These are phyloP conservation scores for Cardinalis cardinalis DNA, from an alignment of 2,113 vertebrate genomes.

Conservation along the genomic window DNA sequence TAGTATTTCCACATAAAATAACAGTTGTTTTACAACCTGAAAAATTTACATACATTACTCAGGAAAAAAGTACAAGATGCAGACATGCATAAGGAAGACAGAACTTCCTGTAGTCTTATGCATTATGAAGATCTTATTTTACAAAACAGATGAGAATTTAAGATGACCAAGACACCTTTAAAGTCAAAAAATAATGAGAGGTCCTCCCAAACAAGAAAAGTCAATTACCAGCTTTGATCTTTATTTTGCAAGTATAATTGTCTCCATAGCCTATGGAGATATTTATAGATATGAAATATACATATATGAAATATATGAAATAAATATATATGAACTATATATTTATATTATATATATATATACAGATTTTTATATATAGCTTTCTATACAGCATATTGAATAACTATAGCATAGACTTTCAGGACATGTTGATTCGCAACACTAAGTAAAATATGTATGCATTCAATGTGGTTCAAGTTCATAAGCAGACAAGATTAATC, in stretches of 20 bases:
- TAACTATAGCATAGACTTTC: neutral
- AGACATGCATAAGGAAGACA: neutral
- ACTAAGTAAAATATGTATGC: neutral
- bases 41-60: neutral
- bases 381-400: neutral
- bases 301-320: neutral
- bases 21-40: neutral
- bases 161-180: neutral
- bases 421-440: neutral
- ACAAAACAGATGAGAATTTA: neutral
- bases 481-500: neutral
- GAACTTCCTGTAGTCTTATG: neutral
- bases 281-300: neutral
- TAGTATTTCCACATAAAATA: neutral
- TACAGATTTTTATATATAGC: neutral
- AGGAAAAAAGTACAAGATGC: neutral
- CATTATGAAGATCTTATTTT: neutral
- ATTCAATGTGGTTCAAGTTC: neutral
- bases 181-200: neutral
- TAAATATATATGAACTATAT: neutral
- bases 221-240: neutral
- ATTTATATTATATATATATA: neutral
- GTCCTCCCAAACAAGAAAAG: neutral
- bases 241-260: neutral
- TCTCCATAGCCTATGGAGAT: neutral